A percentile compares a stretch with the other conserved stretches of the same genome.
phyloP scores from a whole-genome alignment of 2,113 vertebrate species.

The Sylvilagus bachmani region DNA sequence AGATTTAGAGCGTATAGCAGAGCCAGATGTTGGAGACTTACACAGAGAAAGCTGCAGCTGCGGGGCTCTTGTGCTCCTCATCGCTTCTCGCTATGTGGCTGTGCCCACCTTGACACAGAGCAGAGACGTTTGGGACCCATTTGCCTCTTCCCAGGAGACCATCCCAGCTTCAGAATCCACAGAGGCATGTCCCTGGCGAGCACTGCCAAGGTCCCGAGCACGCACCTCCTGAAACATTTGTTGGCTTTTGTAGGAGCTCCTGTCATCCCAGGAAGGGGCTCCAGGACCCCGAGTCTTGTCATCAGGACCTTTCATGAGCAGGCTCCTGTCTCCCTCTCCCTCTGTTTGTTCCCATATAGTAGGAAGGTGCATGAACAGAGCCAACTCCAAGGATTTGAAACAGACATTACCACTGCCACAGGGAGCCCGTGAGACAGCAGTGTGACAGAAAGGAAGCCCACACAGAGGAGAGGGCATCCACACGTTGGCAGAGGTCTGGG shows the following conservation, averaged over 20 bases:
- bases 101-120: background rate
- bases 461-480: background rate
- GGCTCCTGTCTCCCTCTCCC: background rate
- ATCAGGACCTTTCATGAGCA: background rate
- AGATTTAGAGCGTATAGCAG: slow-evolving; percentile 72
- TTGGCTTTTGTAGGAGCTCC: background rate
- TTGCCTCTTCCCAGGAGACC: background rate
- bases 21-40: slow-evolving; percentile 69
- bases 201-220: background rate
- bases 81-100: background rate
- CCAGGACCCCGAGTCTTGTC: background rate
- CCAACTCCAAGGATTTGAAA: background rate
- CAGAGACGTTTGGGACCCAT: background rate
- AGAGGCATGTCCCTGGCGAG: background rate
- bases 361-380: background rate
- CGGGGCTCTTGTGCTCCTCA: background rate
- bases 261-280: background rate
- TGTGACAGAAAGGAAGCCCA: background rate
- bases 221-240: background rate
- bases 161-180: background rate
- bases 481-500: background rate
- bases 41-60: slow-evolving; percentile 40
- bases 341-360: background rate
- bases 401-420: background rate
- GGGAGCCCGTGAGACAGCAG: background rate